These are phyloP conservation scores for Apis dorsata DNA, from an alignment of 1,140 invertebrate species.

Conservation along the genomic window DNA sequence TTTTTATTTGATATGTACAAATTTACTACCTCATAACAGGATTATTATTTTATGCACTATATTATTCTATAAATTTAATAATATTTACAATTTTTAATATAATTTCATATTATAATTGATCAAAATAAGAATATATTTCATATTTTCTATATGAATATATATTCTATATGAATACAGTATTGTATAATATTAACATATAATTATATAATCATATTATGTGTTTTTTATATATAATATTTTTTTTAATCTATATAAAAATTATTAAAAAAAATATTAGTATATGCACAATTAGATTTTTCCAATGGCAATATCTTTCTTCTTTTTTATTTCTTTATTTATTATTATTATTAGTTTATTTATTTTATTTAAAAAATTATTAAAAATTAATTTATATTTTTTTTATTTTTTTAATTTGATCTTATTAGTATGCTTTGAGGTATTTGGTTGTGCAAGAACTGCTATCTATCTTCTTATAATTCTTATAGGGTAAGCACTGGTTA, in stretches of 20 bases:
- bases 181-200: neutral
- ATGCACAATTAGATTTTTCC: slow-evolving; percentile 22
- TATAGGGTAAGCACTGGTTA: slow-evolving; percentile 78
- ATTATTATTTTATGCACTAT: slow-evolving; percentile 17
- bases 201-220: neutral
- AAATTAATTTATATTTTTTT: neutral
- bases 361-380: neutral
- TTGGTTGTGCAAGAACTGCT: slow-evolving; percentile 74
- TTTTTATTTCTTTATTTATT: neutral
- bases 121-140: neutral
- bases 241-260: no score
- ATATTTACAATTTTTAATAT: neutral
- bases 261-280: neutral
- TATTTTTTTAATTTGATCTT: slow-evolving; percentile 17
- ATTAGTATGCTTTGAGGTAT: slow-evolving; percentile 64
- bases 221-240: no score
- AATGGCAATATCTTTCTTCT: slow-evolving; percentile 17
- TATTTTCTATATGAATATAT: neutral
- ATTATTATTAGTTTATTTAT: neutral
- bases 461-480: slow-evolving; percentile 74
- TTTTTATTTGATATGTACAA: neutral
- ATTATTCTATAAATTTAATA: slow-evolving; percentile 10
- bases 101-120: neutral
- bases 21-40: slow-evolving; percentile 30
- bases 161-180: neutral